A percentile compares a stretch with the other conserved stretches of the same genome.
These are phyloP conservation scores for Amphipyra tragopoginis DNA, from an alignment of 2,888 invertebrate genomes.

Conservation along the genomic window DNA sequence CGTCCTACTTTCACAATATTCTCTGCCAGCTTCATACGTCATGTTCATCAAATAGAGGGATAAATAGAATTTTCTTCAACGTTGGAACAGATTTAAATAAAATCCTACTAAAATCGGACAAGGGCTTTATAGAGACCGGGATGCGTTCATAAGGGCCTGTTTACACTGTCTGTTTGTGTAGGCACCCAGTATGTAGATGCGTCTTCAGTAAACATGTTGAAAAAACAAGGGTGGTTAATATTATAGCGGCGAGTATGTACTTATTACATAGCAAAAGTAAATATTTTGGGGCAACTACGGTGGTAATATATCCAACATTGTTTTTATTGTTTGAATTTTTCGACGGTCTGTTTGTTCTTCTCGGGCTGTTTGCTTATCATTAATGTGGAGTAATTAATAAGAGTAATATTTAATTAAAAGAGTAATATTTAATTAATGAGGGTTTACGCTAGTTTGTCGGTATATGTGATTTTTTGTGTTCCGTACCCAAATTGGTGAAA, in stretches of 20 bases:
- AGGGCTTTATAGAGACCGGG: slow-evolving; percentile 73
- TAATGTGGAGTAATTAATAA: slow-evolving; percentile 59
- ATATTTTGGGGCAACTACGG: slow-evolving; percentile 66
- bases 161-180: slow-evolving; percentile 85
- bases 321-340: slow-evolving; percentile 76
- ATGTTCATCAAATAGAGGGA: slow-evolving; percentile 12
- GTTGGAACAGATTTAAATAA: slow-evolving; percentile 60
- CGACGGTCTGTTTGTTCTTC: slow-evolving; percentile 64
- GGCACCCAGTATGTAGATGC: slow-evolving; percentile 86
- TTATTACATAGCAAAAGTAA: slow-evolving; percentile 71
- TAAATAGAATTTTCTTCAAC: slow-evolving; percentile 61
- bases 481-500: too few relatives aligned
- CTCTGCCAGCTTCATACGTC: too few relatives aligned
- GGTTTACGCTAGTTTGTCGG: slow-evolving; percentile 36
- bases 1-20: too few relatives aligned
- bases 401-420: slow-evolving; percentile 52
- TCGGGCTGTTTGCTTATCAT: slow-evolving; percentile 57
- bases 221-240: slow-evolving; percentile 87
- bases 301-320: slow-evolving; percentile 66
- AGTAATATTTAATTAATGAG: slow-evolving; percentile 55
- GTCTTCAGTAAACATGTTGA: slow-evolving; percentile 87
- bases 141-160: slow-evolving; percentile 85
- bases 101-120: slow-evolving; percentile 71
- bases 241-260: slow-evolving; percentile 61
- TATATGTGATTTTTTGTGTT: slow-evolving; percentile 40